A percentile compares a stretch with the other conserved stretches of the same genome.
Conservation (phyloP, 2,888 invertebrate genomes). For the Ctena decussata region DNA sequence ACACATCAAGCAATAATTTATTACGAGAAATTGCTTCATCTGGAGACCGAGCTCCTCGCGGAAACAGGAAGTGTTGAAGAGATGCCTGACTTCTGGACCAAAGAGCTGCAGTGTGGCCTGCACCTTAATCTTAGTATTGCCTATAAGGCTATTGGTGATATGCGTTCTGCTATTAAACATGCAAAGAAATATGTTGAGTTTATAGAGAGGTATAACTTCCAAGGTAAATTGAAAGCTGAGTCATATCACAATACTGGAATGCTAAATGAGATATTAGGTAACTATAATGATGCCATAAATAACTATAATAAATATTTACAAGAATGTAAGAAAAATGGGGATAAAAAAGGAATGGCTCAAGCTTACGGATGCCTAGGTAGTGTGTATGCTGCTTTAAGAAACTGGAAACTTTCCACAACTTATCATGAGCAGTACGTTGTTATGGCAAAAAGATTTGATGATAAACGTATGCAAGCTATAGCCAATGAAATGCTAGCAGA, state of each 20-base stretch:
- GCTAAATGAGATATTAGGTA: slow-evolving; percentile 82
- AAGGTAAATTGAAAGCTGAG: slow-evolving; percentile 74
- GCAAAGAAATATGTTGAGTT: slow-evolving; percentile 74
- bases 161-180: slow-evolving; percentile 79
- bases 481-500: slow-evolving; percentile 84
- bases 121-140: slow-evolving; percentile 85
- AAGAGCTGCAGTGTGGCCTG: slow-evolving; percentile 82
- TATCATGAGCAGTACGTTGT: slow-evolving; percentile 83
- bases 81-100: slow-evolving; percentile 84
- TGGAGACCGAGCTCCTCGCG: slow-evolving; percentile 78
- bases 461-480: slow-evolving; percentile 72
- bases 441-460: slow-evolving; percentile 74
- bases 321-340: slow-evolving; percentile 72
- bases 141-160: slow-evolving; percentile 84
- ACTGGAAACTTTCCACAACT: slow-evolving; percentile 78
- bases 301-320: slow-evolving; percentile 80
- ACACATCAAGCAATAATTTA: slow-evolving; percentile 83
- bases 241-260: slow-evolving; percentile 83
- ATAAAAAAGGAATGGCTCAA: slow-evolving; percentile 78
- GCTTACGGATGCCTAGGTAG: slow-evolving; percentile 85
- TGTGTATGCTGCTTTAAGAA: slow-evolving; percentile 79
- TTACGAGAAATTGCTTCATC: slow-evolving; percentile 84
- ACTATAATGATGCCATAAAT: slow-evolving; percentile 79
- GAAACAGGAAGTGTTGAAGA: slow-evolving; percentile 66
- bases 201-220: slow-evolving; percentile 70